Evolutionary conservation across 2,113 vertebrate species (phyloP).

Genomic region (Crotalus helleri): DNA sequence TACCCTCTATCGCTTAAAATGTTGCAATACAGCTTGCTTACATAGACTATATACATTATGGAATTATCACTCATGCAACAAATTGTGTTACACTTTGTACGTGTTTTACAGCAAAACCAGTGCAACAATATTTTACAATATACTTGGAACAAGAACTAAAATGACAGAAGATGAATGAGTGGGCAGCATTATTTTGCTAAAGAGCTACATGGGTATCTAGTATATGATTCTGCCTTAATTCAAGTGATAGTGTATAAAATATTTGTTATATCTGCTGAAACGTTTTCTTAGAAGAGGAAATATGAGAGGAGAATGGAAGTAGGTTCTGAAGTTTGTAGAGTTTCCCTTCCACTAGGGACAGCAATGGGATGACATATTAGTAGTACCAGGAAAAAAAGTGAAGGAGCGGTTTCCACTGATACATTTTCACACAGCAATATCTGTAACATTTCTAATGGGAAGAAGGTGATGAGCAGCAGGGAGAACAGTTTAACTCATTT

Average conservation of each 20-base stretch:
- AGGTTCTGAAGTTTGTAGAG: neutral
- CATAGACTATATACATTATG: neutral
- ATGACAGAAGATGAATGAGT: slow-evolving; percentile 18
- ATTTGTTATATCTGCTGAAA: neutral
- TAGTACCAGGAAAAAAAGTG: neutral
- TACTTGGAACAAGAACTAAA: neutral
- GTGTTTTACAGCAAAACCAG: neutral
- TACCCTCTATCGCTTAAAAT: neutral
- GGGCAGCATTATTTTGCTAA: neutral
- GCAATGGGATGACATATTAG: neutral
- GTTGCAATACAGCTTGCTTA: neutral
- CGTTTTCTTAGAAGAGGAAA: neutral
- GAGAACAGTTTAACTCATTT: neutral
- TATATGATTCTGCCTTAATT: neutral
- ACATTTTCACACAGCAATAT: neutral
- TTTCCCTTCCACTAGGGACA: neutral
- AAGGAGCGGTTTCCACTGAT: neutral
- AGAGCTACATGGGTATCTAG: neutral
- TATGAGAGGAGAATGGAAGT: neutral
- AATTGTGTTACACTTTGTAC: neutral
- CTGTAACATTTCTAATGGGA: neutral
- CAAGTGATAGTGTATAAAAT: neutral
- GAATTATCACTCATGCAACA: neutral
- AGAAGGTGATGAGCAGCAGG: neutral
- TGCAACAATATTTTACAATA: neutral